Conservation (phyloP, 2,797 vertebrate species). For the Falco novaeseelandiae region DNA sequence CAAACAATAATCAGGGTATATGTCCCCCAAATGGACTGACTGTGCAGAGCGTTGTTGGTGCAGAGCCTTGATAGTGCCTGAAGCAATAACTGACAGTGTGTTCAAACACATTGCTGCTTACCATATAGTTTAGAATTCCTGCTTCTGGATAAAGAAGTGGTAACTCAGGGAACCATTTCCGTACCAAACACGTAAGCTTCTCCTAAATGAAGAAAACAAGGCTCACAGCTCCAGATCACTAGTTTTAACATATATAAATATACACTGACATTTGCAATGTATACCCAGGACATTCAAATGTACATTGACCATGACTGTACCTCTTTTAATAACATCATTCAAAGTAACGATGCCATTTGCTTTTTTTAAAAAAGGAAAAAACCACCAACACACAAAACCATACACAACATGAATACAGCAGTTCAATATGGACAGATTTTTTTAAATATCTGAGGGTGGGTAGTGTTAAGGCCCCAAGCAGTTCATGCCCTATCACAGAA, state of each 20-base stretch:
- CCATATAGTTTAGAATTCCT: conserved; percentile 80
- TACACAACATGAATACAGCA: not conserved
- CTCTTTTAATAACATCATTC: not conserved
- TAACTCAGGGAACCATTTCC: conserved; percentile 82
- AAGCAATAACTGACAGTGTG: not conserved
- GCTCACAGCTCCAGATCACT: not conserved
- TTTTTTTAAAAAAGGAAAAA: not conserved
- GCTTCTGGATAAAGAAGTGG: conserved; percentile 80
- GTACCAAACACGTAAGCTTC: conserved; percentile 74
- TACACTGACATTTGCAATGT: not conserved
- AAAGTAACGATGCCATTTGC: not conserved
- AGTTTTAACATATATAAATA: not conserved
- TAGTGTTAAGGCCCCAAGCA: not conserved
- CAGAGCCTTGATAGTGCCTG: not conserved
- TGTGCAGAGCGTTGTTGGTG: not conserved
- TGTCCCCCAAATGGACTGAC: not conserved
- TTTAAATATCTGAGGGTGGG: not conserved
- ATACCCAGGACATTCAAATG: not conserved
- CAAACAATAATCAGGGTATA: not conserved
- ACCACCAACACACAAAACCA: too few species aligned
- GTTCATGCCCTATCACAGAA: not conserved
- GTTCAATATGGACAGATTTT: not conserved
- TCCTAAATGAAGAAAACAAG: conserved; percentile 66
- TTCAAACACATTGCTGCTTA: conserved; percentile 49
- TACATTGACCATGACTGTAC: not conserved